Conservation (phyloP, 92 coral and sea anemone species). For the Desmophyllum pertusum region DNA sequence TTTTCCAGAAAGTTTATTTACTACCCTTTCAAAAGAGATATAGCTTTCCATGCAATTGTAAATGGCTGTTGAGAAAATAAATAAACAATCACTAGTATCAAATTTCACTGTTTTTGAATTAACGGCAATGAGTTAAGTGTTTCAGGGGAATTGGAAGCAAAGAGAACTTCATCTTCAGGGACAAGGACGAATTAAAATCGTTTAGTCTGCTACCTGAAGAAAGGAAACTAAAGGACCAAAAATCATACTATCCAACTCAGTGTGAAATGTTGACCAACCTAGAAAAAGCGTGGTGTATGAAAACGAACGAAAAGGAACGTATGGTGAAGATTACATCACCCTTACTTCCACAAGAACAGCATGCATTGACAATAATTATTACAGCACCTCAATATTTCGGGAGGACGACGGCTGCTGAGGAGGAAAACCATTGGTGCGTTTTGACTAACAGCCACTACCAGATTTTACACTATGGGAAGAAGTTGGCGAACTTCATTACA, state of each 20-base stretch:
- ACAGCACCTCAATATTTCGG: slow-evolving; percentile 26
- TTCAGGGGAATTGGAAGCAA: slow-evolving; percentile 31
- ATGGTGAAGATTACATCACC: slow-evolving; percentile 37
- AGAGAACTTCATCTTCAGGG: slow-evolving; percentile 22
- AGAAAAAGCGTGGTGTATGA: slow-evolving; percentile 31
- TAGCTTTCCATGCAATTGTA: too few species aligned
- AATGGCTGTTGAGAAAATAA: too few species aligned
- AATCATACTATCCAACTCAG: background rate
- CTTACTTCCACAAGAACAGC: slow-evolving; percentile 23
- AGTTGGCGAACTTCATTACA: slow-evolving; percentile 32
- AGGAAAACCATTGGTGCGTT: slow-evolving; percentile 1
- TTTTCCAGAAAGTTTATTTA: too few species aligned
- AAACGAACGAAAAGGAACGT: slow-evolving; percentile 18
- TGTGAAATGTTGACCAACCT: slow-evolving; percentile 12
- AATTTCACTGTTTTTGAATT: too few species aligned
- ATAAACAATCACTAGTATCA: too few species aligned
- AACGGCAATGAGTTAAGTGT: too few species aligned
- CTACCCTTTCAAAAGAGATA: too few species aligned
- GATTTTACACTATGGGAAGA: slow-evolving; percentile 46
- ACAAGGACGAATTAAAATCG: background rate
- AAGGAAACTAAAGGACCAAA: slow-evolving; percentile 19
- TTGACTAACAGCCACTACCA: slow-evolving; percentile 53
- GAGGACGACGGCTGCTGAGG: slow-evolving; percentile 10
- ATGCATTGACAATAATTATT: slow-evolving; percentile 26
- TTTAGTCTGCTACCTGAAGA: slow-evolving; percentile 36